Evolutionary conservation across 2,888 invertebrate genomes (phyloP).

Genomic region (Rhorus exstirpatorius): DNA sequence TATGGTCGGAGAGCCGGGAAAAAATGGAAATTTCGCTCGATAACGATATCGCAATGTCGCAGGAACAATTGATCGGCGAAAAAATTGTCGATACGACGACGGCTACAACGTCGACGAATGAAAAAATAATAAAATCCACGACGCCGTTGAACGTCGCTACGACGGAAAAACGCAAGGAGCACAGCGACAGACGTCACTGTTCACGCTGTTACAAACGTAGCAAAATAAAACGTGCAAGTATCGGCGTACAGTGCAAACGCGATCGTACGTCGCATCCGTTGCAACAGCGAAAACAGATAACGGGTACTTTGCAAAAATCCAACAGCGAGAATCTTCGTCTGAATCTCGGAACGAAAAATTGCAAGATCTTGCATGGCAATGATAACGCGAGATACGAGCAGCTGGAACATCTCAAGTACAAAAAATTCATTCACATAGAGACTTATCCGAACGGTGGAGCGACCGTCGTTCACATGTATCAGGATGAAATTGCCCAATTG

Average conservation of each 20-base stretch:
- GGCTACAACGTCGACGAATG: constrained; percentile 22
- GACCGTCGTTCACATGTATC: constrained; percentile 95
- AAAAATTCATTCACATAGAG: constrained; percentile 94
- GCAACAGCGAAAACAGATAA: constrained; percentile 75
- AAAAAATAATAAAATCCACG: constrained; percentile 30
- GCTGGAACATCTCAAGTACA: constrained; percentile 88
- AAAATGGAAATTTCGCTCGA: constrained; percentile 46
- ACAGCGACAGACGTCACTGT: constrained; percentile 86
- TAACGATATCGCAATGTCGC: constrained; percentile 65
- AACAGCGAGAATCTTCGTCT: constrained; percentile 82
- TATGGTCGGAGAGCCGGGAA: constrained; percentile 35
- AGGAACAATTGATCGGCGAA: constrained; percentile 9
- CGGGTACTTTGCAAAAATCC: constrained; percentile 76
- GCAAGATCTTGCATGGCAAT: constrained; percentile 77
- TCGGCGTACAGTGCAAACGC: constrained; percentile 91
- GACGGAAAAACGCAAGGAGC: constrained; percentile 81
- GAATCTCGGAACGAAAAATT: constrained; percentile 82
- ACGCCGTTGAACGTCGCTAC: constrained; percentile 69
- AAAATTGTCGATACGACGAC: constrained; percentile 12
- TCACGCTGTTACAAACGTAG: constrained; percentile 91
- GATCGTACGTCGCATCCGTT: constrained; percentile 85
- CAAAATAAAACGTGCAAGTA: constrained; percentile 90
- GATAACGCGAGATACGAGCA: constrained; percentile 74
- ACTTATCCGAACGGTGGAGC: constrained; percentile 98
- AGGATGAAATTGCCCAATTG: constrained; percentile 94